A percentile compares a stretch with the other conserved stretches of the same genome.
phyloP scores from a whole-genome alignment of 2,797 vertebrate genomes.

The Lacerta agilis region DNA sequence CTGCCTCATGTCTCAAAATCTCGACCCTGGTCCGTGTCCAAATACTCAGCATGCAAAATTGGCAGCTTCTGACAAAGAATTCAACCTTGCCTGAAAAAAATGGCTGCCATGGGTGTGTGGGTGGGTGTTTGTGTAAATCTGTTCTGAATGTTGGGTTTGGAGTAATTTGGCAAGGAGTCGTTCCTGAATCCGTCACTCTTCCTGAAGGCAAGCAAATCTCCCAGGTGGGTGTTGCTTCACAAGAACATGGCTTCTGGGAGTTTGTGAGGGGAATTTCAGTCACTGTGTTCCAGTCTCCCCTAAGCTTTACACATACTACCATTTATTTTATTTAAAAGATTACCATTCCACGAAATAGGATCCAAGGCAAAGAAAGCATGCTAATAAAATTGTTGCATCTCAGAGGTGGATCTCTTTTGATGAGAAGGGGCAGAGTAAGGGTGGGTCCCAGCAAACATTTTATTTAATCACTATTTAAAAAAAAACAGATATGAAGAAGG shows the following conservation, averaged over 20 bases:
- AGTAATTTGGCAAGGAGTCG: no score
- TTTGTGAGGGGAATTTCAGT: not conserved
- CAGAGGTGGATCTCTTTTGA: not conserved
- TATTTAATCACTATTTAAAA: no score
- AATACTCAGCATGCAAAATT: not conserved
- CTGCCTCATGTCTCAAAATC: not conserved
- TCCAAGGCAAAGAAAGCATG: not conserved
- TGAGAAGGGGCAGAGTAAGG: not conserved
- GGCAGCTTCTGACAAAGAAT: not conserved
- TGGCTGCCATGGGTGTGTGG: not conserved
- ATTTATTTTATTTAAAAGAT: not conserved
- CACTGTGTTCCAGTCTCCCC: not conserved
- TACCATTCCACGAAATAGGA: not conserved
- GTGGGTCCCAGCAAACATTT: not conserved
- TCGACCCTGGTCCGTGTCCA: not conserved
- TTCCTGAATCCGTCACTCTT: not conserved
- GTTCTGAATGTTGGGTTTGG: not conserved
- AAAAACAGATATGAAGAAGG: not conserved
- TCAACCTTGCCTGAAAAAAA: not conserved
- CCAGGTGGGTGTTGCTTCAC: not conserved
- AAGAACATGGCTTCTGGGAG: not conserved
- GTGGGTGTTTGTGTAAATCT: not conserved
- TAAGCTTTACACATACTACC: not conserved
- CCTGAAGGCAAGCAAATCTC: not conserved
- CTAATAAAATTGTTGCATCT: not conserved